phyloP scores from a whole-genome alignment of 2,888 invertebrate genomes.

The Sylvicola cinctus region DNA sequence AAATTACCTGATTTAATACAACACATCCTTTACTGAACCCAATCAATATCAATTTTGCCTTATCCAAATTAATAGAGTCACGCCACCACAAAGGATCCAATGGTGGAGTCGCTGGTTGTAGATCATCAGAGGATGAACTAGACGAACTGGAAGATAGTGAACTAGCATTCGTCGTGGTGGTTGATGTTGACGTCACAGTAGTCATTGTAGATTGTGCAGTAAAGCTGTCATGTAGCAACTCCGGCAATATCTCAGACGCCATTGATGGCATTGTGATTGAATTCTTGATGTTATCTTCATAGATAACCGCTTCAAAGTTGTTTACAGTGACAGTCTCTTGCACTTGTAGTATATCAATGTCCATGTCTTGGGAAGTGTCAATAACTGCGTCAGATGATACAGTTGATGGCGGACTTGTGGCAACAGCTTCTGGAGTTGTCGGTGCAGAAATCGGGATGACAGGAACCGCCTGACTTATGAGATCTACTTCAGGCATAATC shows the following conservation, averaged over 20 bases:
- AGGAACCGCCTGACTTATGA: conserved; percentile 24
- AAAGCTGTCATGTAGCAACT: conserved; percentile 1
- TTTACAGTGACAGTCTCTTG: conserved; percentile 24
- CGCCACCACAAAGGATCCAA: conserved; percentile 35
- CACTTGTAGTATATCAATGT: conserved; percentile 35
- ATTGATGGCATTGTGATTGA: too few species aligned
- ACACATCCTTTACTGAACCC: conserved; percentile 90
- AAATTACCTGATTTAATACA: conserved; percentile 54
- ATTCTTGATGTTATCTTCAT: conserved; percentile 8
- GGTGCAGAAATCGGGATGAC: too few species aligned
- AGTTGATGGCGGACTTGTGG: too few species aligned
- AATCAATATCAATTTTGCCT: conserved; percentile 38
- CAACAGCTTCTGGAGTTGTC: too few species aligned
- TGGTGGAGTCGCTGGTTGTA: conserved; percentile 10
- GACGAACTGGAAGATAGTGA: conserved; percentile 8
- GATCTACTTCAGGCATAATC: conserved; percentile 33
- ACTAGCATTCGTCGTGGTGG: conserved; percentile 6
- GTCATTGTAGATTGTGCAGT: neutral
- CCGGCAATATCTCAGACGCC: conserved; percentile 5
- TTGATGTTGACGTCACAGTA: conserved; percentile 7
- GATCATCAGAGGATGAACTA: conserved; percentile 8
- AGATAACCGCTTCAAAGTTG: conserved; percentile 19
- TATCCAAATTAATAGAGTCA: conserved; percentile 33
- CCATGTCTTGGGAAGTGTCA: conserved; percentile 26
- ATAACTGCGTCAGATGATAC: conserved; percentile 11